Evolutionary conservation across 2,888 invertebrate genomes (phyloP).

Genomic region (Meandrusa payeni): DNA sequence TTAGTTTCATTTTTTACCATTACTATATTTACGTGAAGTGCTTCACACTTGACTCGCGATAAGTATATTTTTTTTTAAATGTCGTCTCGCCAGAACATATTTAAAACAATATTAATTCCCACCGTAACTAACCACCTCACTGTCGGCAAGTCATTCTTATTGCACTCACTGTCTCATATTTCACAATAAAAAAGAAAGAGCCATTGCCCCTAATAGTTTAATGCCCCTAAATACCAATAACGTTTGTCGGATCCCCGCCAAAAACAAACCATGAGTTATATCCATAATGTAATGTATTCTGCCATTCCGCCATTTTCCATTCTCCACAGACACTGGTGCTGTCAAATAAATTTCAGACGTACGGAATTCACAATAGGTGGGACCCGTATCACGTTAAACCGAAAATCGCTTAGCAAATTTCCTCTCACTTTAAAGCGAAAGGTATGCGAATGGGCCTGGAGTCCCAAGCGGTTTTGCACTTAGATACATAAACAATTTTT

Average conservation of each 20-base stretch:
- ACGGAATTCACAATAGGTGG: slow-evolving; percentile 77
- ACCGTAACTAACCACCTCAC: slow-evolving; percentile 59
- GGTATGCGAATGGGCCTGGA: slow-evolving; percentile 37
- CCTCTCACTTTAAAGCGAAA: slow-evolving; percentile 45
- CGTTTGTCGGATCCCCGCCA: slow-evolving; percentile 77
- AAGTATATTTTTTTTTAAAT: slow-evolving; percentile 16
- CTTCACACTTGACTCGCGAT: slow-evolving; percentile 15
- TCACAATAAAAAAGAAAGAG: slow-evolving; percentile 56
- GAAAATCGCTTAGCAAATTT: slow-evolving; percentile 62
- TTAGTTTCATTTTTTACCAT: neutral
- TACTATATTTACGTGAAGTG: slow-evolving; percentile 1
- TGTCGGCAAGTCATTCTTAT: slow-evolving; percentile 61
- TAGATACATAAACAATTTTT: slow-evolving; percentile 55
- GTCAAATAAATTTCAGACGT: slow-evolving; percentile 80
- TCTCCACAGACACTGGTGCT: slow-evolving; percentile 77
- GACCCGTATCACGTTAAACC: slow-evolving; percentile 51
- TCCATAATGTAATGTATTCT: slow-evolving; percentile 72
- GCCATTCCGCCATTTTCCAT: slow-evolving; percentile 79
- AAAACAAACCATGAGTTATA: slow-evolving; percentile 81
- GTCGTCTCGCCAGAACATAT: slow-evolving; percentile 35
- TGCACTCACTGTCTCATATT: slow-evolving; percentile 59
- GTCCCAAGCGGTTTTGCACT: slow-evolving; percentile 57
- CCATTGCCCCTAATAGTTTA: slow-evolving; percentile 67
- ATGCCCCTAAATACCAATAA: slow-evolving; percentile 78
- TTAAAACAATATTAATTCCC: slow-evolving; percentile 65